Conservation (phyloP, 1,140 invertebrate species). For the Megathymus violae region DNA sequence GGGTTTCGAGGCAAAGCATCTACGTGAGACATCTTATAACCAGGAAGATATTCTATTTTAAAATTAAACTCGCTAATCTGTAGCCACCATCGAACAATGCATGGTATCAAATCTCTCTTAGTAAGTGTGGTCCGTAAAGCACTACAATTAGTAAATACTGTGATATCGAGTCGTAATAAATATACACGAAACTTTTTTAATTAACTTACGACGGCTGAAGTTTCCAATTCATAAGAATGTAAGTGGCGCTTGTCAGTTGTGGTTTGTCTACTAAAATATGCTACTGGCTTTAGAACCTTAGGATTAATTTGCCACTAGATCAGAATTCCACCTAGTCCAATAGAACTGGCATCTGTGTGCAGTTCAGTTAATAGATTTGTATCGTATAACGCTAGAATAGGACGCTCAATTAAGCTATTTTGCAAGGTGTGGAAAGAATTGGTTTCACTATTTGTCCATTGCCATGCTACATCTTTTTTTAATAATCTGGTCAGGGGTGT, state of each 20-base stretch:
- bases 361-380: too few species aligned
- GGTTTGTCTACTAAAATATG: too few species aligned
- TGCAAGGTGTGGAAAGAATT: constrained; percentile 14
- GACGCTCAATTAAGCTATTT: constrained; percentile 18
- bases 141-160: constrained; percentile 66
- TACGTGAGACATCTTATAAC: constrained; percentile 50
- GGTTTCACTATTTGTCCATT: constrained; percentile 7
- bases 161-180: constrained; percentile 45
- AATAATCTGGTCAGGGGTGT: too few species aligned
- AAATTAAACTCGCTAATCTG: constrained; percentile 54
- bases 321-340: constrained; percentile 16
- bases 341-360: too few species aligned
- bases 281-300: constrained; percentile 14
- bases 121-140: constrained; percentile 49
- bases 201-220: constrained; percentile 39
- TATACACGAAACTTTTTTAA: constrained; percentile 23
- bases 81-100: constrained; percentile 65
- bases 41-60: constrained; percentile 46
- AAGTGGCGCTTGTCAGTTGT: constrained; percentile 36
- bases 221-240: too few species aligned
- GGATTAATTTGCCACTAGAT: background rate
- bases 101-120: constrained; percentile 56
- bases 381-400: constrained; percentile 24
- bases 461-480: too few species aligned
- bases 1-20: constrained; percentile 40